Evolutionary conservation across 2,797 vertebrate species (phyloP).

Genomic region (Microcaecilia unicolor): DNA sequence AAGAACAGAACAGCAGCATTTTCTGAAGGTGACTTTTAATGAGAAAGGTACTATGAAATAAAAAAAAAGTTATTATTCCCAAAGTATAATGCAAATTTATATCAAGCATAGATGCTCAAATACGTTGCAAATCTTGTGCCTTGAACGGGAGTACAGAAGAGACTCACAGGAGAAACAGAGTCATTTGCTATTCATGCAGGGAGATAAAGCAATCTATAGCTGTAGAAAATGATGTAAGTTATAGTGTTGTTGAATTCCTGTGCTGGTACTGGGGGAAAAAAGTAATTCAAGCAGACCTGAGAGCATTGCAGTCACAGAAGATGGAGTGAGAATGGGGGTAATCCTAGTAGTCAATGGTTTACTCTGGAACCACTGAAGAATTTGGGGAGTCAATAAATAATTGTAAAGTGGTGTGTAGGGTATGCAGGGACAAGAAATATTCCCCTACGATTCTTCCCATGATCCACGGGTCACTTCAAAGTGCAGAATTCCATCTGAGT

Average conservation of each 20-base stretch:
- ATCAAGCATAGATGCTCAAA: slow-evolving; percentile 17
- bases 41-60: slow-evolving; percentile 43
- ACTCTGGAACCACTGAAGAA: too few species aligned
- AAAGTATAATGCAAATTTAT: slow-evolving; percentile 19
- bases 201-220: slow-evolving; percentile 37
- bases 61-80: slow-evolving; percentile 34
- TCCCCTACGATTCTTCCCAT: too few species aligned
- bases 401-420: too few species aligned
- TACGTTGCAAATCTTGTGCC: slow-evolving; percentile 15
- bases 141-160: slow-evolving; percentile 25
- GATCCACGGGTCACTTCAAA: too few species aligned
- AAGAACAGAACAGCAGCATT: slow-evolving; percentile 34
- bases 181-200: slow-evolving; percentile 49
- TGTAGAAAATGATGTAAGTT: slow-evolving; percentile 29
- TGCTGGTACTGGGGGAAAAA: slow-evolving; percentile 16
- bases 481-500: too few species aligned
- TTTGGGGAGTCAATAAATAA: too few species aligned
- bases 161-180: slow-evolving; percentile 23
- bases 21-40: slow-evolving; percentile 65
- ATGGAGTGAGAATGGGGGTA: too few species aligned
- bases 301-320: too few species aligned
- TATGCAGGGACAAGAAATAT: too few species aligned
- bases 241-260: slow-evolving; percentile 24
- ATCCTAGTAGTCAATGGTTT: too few species aligned
- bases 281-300: slow-evolving; percentile 24